Conservation (phyloP, 2,113 vertebrate species). For the Cochlearius cochlearius region DNA sequence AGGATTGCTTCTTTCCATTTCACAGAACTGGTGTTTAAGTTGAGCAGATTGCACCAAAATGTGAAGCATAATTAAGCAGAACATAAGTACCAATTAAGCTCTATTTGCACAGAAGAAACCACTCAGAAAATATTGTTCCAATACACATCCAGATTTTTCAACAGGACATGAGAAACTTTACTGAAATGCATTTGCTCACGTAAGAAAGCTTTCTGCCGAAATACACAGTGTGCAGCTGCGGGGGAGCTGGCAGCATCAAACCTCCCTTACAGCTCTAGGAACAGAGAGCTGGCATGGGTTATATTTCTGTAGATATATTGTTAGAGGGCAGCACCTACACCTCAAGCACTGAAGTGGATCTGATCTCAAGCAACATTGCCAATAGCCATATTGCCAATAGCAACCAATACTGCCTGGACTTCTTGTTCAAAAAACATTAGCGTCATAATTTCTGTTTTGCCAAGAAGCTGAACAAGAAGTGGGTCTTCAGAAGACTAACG, state of each 20-base stretch:
- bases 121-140: background rate
- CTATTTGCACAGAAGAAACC: background rate
- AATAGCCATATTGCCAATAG: background rate
- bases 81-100: background rate
- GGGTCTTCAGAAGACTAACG: background rate
- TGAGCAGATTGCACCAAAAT: conserved; percentile 4
- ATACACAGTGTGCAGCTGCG: accelerated
- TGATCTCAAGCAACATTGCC: background rate
- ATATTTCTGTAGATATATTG: accelerated
- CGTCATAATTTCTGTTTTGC: background rate
- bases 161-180: background rate
- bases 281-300: accelerated
- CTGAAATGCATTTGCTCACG: accelerated
- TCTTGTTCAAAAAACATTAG: background rate
- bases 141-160: background rate
- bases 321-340: background rate
- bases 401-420: background rate
- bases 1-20: background rate
- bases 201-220: background rate
- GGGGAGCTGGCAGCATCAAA: accelerated
- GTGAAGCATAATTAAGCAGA: background rate
- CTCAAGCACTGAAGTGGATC: background rate
- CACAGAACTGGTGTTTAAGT: background rate
- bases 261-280: background rate
- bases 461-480: background rate